A percentile compares a stretch with the other conserved stretches of the same genome.
Conservation (phyloP, 2,888 invertebrate species). For the Pseudolycoriella hygida region DNA sequence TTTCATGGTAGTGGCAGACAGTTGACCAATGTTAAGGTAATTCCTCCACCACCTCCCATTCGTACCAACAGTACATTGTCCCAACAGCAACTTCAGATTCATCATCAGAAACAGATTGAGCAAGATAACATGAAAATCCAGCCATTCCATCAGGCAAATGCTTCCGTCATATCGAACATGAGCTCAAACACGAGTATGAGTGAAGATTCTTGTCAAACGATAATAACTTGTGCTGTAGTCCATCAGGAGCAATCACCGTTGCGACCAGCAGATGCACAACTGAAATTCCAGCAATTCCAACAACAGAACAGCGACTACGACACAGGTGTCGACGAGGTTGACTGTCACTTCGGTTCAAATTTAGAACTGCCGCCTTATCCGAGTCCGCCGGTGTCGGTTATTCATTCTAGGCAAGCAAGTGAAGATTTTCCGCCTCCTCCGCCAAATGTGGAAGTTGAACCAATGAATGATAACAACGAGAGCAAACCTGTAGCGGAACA, state of each 20-base stretch:
- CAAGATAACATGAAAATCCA: slow-evolving; percentile 23
- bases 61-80: slow-evolving; percentile 69
- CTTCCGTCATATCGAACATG: slow-evolving; percentile 27
- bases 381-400: slow-evolving; percentile 53
- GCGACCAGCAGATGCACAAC: slow-evolving; percentile 20
- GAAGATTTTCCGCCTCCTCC: slow-evolving; percentile 86
- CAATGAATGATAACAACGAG: slow-evolving; percentile 40
- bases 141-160: slow-evolving; percentile 26
- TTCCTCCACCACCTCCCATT: slow-evolving; percentile 70
- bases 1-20: slow-evolving; percentile 75
- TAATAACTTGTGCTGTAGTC: slow-evolving; percentile 65
- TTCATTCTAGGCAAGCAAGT: slow-evolving; percentile 71
- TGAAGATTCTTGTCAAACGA: slow-evolving; percentile 39
- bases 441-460: slow-evolving; percentile 51
- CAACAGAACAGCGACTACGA: slow-evolving; percentile 22
- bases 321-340: slow-evolving; percentile 40
- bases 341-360: slow-evolving; percentile 28
- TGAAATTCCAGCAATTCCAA: slow-evolving; percentile 12
- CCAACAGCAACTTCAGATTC: slow-evolving; percentile 22
- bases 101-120: slow-evolving; percentile 19
- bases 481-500: slow-evolving; percentile 19
- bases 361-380: slow-evolving; percentile 64
- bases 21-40: slow-evolving; percentile 66
- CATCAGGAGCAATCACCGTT: slow-evolving; percentile 61
- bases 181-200: slow-evolving; percentile 28